phyloP scores from a whole-genome alignment of 2,888 invertebrate species.

The Drosophila pseudotalamancana region DNA sequence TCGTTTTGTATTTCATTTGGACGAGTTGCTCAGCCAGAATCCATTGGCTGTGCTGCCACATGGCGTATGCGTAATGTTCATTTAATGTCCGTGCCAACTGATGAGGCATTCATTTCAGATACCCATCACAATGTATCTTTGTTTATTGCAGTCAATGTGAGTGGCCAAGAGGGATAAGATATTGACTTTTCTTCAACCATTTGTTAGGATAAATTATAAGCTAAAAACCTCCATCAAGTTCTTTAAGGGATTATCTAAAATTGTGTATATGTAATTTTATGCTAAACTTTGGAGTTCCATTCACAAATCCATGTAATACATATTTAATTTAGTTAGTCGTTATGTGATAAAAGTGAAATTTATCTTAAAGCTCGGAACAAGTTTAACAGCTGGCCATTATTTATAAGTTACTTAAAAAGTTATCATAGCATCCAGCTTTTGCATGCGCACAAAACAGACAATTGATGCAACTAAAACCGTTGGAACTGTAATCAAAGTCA shows the following conservation, averaged over 20 bases:
- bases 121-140: constrained; percentile 17
- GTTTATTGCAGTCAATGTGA: neutral
- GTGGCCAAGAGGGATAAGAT: neutral
- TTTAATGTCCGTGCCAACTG: constrained; percentile 71
- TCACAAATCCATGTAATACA: too few species aligned
- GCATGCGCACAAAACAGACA: constrained; percentile 12
- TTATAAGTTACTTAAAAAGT: neutral
- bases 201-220: neutral
- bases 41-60: constrained; percentile 17
- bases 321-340: neutral
- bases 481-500: constrained; percentile 63
- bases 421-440: neutral
- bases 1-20: constrained; percentile 48
- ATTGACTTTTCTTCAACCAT: neutral
- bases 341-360: neutral
- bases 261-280: too few species aligned
- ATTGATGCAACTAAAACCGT: constrained; percentile 19
- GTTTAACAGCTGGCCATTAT: neutral
- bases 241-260: too few species aligned
- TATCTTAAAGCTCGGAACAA: neutral
- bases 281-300: too few species aligned
- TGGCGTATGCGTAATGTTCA: constrained; percentile 76
- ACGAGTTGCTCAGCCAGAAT: constrained; percentile 7
- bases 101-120: constrained; percentile 41
- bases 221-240: too few species aligned